Base-by-base conservation (phyloP, 1,140 invertebrate species). In the Hetaerina americana region DNA sequence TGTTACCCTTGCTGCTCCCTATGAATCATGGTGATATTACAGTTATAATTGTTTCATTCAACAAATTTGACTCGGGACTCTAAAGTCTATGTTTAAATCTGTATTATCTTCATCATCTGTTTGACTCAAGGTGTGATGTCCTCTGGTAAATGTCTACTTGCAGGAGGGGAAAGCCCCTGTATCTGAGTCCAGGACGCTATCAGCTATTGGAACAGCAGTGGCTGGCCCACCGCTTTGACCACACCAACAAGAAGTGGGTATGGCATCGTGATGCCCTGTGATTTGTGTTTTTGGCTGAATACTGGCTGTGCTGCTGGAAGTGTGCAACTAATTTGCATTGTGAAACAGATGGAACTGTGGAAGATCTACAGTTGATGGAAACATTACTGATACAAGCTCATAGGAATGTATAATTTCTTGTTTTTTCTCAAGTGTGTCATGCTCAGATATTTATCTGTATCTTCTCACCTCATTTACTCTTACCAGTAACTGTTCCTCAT, bases 141-240 rank as follows among this genome's bases (percentile, higher is more conserved):
- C 0, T 8, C 66, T 26, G 71, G n/a, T n/a, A n/a, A 74, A 22
- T 69, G 66, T 77, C 74, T 73, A 70, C 74, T 87, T 87, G 26
- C 82, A 97, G 95, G 80, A 89, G 96, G 70, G 96, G 96, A 68
- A 97, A 97, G 83, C 96, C 96, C 18, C 83, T 98, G 68, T 97
- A 94, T 83, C 83, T 98, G 76, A 94, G 92, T 80, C 86, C 89
- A 76, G 94, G 95, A 78, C 87, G 96, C 25, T 96, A 96, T 78
- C 88, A 91, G 77, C 82, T 98, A 68, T 83, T 98, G 73, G 91
- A 97, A 81, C 90, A 94, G 75, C 95, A 98, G 83, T 98, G 96
- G 96, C 80, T 97, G n/a, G 90, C 93, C 26, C 95, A 98, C 82
- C 87, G 90, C 76, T 96, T 96, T 80, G 93, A 94, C 78, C 93